phyloP scores from a whole-genome alignment of 2,113 vertebrate species.

The Anseranas semipalmata region DNA sequence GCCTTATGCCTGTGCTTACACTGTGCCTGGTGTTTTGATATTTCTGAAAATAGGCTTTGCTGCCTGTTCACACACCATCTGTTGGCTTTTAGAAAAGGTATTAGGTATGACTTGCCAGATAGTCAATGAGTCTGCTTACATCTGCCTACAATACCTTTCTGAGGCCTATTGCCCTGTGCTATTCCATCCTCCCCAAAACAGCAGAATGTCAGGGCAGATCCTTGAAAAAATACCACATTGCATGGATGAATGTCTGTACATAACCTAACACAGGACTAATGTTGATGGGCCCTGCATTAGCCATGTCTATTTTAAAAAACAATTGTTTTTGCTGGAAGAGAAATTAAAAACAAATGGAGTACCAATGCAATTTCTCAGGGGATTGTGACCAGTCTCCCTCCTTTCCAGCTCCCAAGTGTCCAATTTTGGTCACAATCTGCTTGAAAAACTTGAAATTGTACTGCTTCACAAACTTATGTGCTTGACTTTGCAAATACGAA shows the following conservation, averaged over 20 bases:
- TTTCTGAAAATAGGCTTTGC: conserved; percentile 44
- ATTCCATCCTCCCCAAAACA: not conserved
- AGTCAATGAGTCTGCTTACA: not conserved
- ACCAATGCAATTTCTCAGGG: not conserved
- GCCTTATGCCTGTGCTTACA: conserved; percentile 12
- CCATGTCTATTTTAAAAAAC: not conserved
- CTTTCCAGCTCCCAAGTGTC: not conserved
- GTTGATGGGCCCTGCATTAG: not conserved
- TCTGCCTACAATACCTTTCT: not conserved
- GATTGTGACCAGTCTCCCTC: not conserved
- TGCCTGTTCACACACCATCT: conserved; percentile 29
- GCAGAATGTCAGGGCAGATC: not conserved
- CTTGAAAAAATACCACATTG: not conserved
- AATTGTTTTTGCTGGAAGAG: not conserved
- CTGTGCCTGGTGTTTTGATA: conserved; percentile 28
- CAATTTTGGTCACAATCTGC: not conserved
- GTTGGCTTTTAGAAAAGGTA: conserved; percentile 21
- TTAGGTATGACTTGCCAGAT: conserved; percentile 2
- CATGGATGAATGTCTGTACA: not conserved
- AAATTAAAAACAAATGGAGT: not conserved
- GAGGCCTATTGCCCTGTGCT: not conserved
- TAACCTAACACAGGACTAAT: not conserved
- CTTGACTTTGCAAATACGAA: not conserved
- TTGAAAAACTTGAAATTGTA: not conserved
- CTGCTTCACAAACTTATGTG: not conserved